These are phyloP conservation scores for Netta rufina DNA, from an alignment of 2,797 vertebrate species.

Conservation along the genomic window DNA sequence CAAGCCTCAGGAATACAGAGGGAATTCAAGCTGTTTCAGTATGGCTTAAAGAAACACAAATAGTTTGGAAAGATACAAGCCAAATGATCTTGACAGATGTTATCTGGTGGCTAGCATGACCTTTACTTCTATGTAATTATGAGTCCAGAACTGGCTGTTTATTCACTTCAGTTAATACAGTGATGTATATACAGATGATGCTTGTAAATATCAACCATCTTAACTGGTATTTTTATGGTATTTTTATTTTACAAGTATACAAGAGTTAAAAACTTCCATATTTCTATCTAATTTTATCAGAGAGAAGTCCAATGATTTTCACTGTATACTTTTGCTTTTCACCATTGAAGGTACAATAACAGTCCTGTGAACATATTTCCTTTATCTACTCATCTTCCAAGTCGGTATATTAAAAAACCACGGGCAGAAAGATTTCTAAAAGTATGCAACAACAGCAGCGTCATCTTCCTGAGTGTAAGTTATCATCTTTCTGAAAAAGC, in stretches of 20 bases:
- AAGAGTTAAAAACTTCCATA: neutral
- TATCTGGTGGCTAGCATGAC: neutral
- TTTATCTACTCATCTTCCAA: neutral
- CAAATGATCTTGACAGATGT: neutral
- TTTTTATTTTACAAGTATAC: neutral
- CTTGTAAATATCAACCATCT: neutral
- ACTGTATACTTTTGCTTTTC: neutral
- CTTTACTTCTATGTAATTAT: neutral
- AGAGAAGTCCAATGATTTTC: neutral
- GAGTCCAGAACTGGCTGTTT: neutral
- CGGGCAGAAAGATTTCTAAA: neutral
- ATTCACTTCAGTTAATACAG: neutral
- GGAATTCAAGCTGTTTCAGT: neutral
- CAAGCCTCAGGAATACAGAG: neutral
- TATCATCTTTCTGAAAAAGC: neutral
- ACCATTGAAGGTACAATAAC: neutral
- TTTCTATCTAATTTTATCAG: neutral
- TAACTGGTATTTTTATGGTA: neutral
- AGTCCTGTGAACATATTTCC: neutral
- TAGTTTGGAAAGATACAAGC: neutral
- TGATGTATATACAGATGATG: too few relatives aligned
- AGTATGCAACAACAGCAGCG: neutral
- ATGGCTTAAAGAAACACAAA: neutral
- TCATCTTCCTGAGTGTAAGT: neutral
- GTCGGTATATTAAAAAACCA: neutral